Percentiles rank a stretch among this genome's conserved stretches.
phyloP scores from a whole-genome alignment of 2,797 vertebrate species.

The Vespertilio murinus region DNA sequence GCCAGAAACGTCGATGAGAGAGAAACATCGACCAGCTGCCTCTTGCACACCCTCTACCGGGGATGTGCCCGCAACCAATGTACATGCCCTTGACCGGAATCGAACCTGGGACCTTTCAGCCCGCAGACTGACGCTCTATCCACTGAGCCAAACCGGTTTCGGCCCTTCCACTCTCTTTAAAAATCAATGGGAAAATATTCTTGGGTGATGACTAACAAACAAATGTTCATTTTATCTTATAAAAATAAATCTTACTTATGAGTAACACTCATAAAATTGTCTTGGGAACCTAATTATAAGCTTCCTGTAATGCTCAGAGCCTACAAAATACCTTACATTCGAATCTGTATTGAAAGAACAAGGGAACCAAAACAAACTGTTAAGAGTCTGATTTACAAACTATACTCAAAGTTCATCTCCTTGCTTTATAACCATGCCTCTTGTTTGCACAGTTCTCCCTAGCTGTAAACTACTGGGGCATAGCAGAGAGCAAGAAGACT shows the following conservation, averaged over 20 bases:
- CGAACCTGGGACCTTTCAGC: no score
- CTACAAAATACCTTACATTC: fast-evolving
- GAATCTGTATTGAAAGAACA: background rate
- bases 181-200: no score
- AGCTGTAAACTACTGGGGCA: background rate
- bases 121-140: no score
- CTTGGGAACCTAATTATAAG: background rate
- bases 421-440: background rate
- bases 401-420: background rate
- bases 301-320: background rate
- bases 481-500: background rate
- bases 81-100: no score
- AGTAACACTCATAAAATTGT: background rate
- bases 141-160: no score
- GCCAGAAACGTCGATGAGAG: no score
- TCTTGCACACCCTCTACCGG: no score
- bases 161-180: no score
- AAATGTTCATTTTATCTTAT: background rate
- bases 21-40: no score
- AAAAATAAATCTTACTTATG: background rate
- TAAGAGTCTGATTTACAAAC: background rate
- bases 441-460: background rate
- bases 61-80: no score
- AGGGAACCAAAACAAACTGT: background rate
- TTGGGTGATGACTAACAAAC: no score